Evolutionary conservation across 2,113 vertebrate genomes (phyloP), one percentile per base, ranked within the genome.

Genomic region (Mellivora capensis): DNA sequence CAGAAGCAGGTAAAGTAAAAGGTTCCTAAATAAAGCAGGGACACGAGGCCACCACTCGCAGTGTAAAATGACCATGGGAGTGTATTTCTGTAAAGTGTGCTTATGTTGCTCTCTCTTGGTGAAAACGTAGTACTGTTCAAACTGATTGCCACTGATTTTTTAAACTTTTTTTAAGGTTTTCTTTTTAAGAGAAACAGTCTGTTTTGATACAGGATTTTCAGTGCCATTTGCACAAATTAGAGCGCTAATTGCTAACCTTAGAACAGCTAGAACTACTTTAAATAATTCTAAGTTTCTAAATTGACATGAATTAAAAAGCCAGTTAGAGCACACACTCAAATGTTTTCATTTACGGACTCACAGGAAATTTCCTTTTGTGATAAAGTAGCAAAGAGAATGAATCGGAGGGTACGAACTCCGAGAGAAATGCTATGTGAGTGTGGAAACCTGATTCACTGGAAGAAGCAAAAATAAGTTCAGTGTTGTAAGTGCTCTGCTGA

Each of bases 61-160:
- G 2, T 17, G 47, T 84, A 96, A 98, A 98, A 98, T 90, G 95
- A 98, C 96, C 93, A 82, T 87, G 74, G 79, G 71, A 88, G 71
- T 42, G 76, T 5, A 29, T 85, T 96, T 93, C 84, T 2, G 0
- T 87, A 97, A 86, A 85, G 87, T 2, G 96, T 96, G 98, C 98
- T 97, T 96, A 96, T 98, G 93, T 98, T 98, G 99, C 99, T 98
- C 99, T 98, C 99, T 99, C 97, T 98, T 98, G 99, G 99, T 88
- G 87, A 98, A 98, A 96, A 82, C 27, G 96, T 11, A 97, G 98
- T 97, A 99, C 96, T 99, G 98, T 98, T 98, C 97, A 52, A 85
- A 94, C 84, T 87, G 80, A 62, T 9, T 18, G 3, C 67, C 89
- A 89, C 91, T 47, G 44, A 31, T 80, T 94, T 94, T 2, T 80